Evolutionary conservation across 2,888 invertebrate genomes (phyloP), one percentile per base, ranked within the genome.

Genomic region (Eudasyphora cyanicolor): DNA sequence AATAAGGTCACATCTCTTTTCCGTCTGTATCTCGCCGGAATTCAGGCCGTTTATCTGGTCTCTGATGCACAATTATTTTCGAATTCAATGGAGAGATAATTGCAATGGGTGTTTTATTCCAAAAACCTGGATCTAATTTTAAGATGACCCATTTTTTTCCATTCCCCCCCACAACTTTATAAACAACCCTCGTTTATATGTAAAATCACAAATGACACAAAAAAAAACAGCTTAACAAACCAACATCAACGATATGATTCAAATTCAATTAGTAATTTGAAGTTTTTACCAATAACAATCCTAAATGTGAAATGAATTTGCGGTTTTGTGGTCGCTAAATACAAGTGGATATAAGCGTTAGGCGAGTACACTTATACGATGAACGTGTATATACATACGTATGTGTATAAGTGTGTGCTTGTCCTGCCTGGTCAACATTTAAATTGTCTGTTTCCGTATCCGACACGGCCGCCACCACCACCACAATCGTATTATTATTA

Each of bases 241-340:
- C n/a, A 10, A 29, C 38, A 67, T 67, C 38, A 67, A 67, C 67
- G 24, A 38, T 67, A 42, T 67, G 38, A 67, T 38, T 24, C n/a
- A 42, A 67, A 67, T 67, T 67, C 67, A 67, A 67, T 67, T 67
- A 67, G 60, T 60, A 60, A 32, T 60, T 29, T 27, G 60, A 60
- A 60, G 60, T n/a, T 67, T 19, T 24, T 21, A 21, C 38, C 32
- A 12, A 24, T 24, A 21, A 21, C 17, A 35, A 21, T 32, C 12
- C 67, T 42, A 67, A 67, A 67, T 67, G 19, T 7, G 42, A 38
- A 81, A 75, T 80, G 70, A 71, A 81, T 81, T 84, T 81, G 84
- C 51, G 84, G 84, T 81, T 84, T 60, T 78, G 27, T 70, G 76
- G 76, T 77, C 21, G 74, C 19, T 76, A 71, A 75, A 57, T 42